phyloP scores from a whole-genome alignment of 2,113 vertebrate species.

The Scolopax mira region DNA sequence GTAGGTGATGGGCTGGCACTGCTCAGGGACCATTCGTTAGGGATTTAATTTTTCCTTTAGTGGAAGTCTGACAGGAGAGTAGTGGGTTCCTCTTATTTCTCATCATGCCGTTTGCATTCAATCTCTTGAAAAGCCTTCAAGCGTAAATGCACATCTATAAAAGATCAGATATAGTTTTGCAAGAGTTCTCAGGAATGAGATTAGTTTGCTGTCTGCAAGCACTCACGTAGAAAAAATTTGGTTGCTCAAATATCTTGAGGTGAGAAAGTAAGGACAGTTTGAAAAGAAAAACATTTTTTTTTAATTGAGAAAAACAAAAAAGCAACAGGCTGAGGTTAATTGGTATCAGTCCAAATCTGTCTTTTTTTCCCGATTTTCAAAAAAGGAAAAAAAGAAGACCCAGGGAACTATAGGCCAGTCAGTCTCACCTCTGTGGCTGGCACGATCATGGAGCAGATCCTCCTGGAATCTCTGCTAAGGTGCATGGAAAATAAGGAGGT shows the following conservation, averaged over 20 bases:
- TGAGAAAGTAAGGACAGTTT: neutral
- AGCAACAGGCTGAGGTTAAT: neutral
- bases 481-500: too few relatives aligned
- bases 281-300: neutral
- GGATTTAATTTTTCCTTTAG: neutral
- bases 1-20: neutral
- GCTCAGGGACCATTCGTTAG: neutral
- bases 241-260: neutral
- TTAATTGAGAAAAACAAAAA: neutral
- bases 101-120: neutral
- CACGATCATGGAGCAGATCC: too few relatives aligned
- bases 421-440: too few relatives aligned
- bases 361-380: too few relatives aligned
- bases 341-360: too few relatives aligned
- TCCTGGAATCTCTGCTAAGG: too few relatives aligned
- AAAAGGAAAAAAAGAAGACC: too few relatives aligned
- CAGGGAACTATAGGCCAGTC: too few relatives aligned
- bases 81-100: neutral
- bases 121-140: neutral
- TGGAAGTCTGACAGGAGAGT: neutral
- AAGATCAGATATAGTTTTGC: neutral
- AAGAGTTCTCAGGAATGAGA: neutral
- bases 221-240: neutral
- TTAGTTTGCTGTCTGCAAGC: neutral
- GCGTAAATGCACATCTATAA: neutral